A percentile compares a stretch with the other conserved stretches of the same genome.
Conservation (phyloP, 2,888 invertebrate species). For the Limnephilus rhombicus region DNA sequence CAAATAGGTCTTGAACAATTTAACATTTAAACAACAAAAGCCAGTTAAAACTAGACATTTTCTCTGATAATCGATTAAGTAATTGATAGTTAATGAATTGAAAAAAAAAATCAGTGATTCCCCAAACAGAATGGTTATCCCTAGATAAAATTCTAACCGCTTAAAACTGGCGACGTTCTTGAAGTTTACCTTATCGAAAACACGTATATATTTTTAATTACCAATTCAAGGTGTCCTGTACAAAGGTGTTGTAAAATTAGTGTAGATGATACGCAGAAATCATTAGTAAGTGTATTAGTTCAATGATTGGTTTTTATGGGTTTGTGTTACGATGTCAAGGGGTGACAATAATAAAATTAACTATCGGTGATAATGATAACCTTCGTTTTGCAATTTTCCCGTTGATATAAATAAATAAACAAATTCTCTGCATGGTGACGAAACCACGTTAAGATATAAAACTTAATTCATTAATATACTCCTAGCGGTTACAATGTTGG, state of each 20-base stretch:
- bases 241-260: not conserved
- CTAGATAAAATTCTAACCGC: not conserved
- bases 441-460: not conserved
- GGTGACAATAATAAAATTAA: not conserved
- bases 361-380: not conserved
- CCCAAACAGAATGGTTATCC: not conserved
- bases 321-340: not conserved
- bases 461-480: not conserved
- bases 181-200: not conserved
- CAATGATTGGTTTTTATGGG: not conserved
- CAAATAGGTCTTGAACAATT: not conserved
- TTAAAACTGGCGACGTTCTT: not conserved
- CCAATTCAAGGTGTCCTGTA: not conserved
- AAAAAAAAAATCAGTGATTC: not conserved
- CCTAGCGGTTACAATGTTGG: not conserved
- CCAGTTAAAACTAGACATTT: not conserved
- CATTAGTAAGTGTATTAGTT: no score
- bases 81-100: not conserved
- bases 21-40: not conserved
- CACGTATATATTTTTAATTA: not conserved
- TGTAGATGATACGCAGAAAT: no score
- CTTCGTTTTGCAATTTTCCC: not conserved
- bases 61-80: not conserved
- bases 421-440: not conserved
- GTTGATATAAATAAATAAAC: not conserved